These are phyloP conservation scores for Pandemis heparana DNA, from an alignment of 2,888 invertebrate species.

Conservation along the genomic window DNA sequence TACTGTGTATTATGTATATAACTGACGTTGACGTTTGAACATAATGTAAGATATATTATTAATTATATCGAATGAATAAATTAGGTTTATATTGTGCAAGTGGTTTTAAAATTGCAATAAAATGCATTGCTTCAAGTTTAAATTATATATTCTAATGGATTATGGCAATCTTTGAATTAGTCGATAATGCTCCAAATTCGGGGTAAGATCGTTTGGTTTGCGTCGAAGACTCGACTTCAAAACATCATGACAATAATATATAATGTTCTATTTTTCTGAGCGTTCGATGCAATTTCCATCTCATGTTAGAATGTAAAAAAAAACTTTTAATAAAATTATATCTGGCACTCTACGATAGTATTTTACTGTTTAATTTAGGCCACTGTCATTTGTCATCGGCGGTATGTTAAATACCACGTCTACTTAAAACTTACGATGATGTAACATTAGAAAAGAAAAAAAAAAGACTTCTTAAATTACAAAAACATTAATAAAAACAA, in stretches of 20 bases:
- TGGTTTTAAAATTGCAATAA: slow-evolving; percentile 55
- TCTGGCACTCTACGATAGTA: slow-evolving; percentile 34
- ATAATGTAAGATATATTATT: slow-evolving; percentile 65
- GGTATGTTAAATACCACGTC: neutral
- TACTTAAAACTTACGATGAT: neutral
- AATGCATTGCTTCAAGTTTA: slow-evolving; percentile 44
- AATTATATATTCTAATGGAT: slow-evolving; percentile 42
- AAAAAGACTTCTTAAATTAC: too few relatives aligned
- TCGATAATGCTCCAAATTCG: slow-evolving; percentile 31
- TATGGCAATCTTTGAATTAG: slow-evolving; percentile 44
- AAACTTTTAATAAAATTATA: slow-evolving; percentile 34
- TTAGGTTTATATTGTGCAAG: slow-evolving; percentile 50
- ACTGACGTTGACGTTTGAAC: slow-evolving; percentile 74
- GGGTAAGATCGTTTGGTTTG: slow-evolving; percentile 21
- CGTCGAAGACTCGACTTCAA: slow-evolving; percentile 53
- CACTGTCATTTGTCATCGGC: slow-evolving; percentile 13
- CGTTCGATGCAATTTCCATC: slow-evolving; percentile 41
- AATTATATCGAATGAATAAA: slow-evolving; percentile 49
- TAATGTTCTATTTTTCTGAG: slow-evolving; percentile 73
- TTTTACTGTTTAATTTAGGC: slow-evolving; percentile 34
- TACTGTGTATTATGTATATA: slow-evolving; percentile 66
- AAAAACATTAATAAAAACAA: too few relatives aligned
- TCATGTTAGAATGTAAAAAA: slow-evolving; percentile 43
- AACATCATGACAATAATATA: slow-evolving; percentile 81
- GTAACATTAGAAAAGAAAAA: too few relatives aligned